Evolutionary conservation across 2,888 invertebrate species (phyloP), one percentile per base, ranked within the genome.

Genomic region (Microchrysa polita): DNA sequence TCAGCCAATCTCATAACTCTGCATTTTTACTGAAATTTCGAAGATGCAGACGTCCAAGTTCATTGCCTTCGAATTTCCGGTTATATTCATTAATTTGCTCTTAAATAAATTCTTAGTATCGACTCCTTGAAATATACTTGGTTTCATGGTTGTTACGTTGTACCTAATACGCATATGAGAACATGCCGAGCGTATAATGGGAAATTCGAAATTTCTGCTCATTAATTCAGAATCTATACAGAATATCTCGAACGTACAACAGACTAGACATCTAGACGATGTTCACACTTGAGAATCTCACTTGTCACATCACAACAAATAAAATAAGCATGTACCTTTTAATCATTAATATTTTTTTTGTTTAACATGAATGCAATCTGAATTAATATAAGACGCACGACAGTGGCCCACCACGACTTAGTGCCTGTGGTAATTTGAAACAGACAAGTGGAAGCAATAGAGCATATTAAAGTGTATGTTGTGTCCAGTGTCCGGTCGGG

Each of bases 401-500:
- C 69, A 23, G 55, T 9, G 57, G 69, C 16, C n/a, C 23, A 69
- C 40, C 27, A 27, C 18, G 20, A 69, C 55, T 69, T 69, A 69
- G 69, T 69, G 42, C 42, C 34, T 55, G 34, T 42, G 69, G 16
- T 69, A 52, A 69, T 69, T 55, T 57, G 55, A 16, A 57, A 69
- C 69, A 55, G 69, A 69, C 69, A 69, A 69, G 69, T 69, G 69
- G 69, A 69, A 55, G 57, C 40, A 34, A 48, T 55, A 55, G 57
- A 40, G 69, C 40, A 34, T 1, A 34, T 55, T 5, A 14, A 18
- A 69, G 69, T 23, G n/a, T n/a, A n/a, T n/a, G 40, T 69, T 20
- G 23, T n/a, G 57, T 16, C 40, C 69, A 69, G 69, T 69, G 55
- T 69, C 40, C 69, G 34, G 55, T 65, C 42, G 18, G 44, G 20